Base-by-base conservation (phyloP, 2,888 invertebrate genomes). In the Vannuccia rotundouncinata region DNA sequence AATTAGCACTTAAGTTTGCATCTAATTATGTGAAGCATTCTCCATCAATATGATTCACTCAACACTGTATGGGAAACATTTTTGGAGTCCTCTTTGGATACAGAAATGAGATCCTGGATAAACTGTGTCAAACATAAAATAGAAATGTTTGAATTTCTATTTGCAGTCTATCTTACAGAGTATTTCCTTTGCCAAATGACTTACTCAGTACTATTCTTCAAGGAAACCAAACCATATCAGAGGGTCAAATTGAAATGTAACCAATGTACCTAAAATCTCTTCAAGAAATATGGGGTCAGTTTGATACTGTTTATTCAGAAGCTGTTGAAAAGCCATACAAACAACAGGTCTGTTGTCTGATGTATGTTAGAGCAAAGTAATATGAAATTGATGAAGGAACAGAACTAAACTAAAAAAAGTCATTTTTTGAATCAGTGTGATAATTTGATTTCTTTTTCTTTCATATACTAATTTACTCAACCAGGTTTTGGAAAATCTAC, bases 41-140 rank as follows among this genome's bases (percentile, higher is more conserved):
- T 81, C 22, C 31, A 81, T 29, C 80, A 81, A 25, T 81, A 80
- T 74, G 74, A 30, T 81, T 0, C 22, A 1, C 28, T 80, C 0
- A 31, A 27, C 0, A 74, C 75, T 0, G 1, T 80, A 1, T 81
- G 78, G 78, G 81, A 81, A 31, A 1, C 25, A 31, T 66, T 25
- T 60, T 28, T 73, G 27, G 27, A 0, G 5, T 5, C 29, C 17
- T 1, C 29, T 1, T 74, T 1, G 29, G 81, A 81, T 31, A 80
- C 80, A 17, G 81, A 81, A 25, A 81, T 31, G 66, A 80, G 75
- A 28, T 31, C 73, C n/a, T 0, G 80, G 31, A 81, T 81, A 1
- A 60, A 10, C n/a, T 10, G 81, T 73, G 80, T 80, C 5, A 22
- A 66, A 1, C 5, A 60, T 10, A 29, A 81, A n/a, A 81, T 81